Conservation (phyloP, 2,113 vertebrate species). For the Nesospiza acunhae region DNA sequence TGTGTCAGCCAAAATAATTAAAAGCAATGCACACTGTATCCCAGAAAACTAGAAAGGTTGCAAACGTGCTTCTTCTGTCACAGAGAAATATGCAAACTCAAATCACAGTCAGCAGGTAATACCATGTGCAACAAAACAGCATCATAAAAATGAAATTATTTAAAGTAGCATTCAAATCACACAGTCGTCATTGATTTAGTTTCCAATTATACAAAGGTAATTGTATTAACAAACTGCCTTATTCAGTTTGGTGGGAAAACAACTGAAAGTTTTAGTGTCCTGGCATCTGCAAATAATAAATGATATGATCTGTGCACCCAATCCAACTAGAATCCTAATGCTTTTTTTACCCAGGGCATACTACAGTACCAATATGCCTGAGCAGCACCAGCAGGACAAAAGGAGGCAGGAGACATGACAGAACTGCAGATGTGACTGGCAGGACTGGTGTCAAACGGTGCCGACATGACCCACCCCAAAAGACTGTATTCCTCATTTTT, state of each 20-base stretch:
- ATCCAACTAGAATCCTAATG: conserved; percentile 54
- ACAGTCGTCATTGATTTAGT: conserved; percentile 68
- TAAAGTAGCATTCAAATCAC: conserved; percentile 71
- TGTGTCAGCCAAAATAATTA: conserved; percentile 18
- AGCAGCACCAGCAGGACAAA: conserved; percentile 1
- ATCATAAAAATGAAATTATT: conserved; percentile 72
- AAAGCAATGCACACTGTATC: background rate
- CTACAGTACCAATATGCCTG: background rate
- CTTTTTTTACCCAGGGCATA: conserved; percentile 20
- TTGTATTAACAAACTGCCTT: conserved; percentile 66
- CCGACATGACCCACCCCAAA: background rate
- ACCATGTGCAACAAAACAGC: conserved; percentile 61
- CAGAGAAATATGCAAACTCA: conserved; percentile 33
- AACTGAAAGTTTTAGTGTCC: conserved; percentile 66
- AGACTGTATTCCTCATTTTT: background rate
- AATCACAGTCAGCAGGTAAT: conserved; percentile 36
- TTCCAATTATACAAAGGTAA: conserved; percentile 75
- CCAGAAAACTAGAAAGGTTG: conserved; percentile 22
- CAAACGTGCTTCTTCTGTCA: conserved; percentile 5
- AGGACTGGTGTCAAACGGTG: background rate
- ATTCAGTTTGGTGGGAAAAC: conserved; percentile 67
- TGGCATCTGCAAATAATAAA: conserved; percentile 62
- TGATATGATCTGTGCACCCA: conserved; percentile 50
- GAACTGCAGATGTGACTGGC: background rate
- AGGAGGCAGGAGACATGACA: background rate